Evolutionary conservation across 2,888 invertebrate genomes (phyloP), one percentile per base, ranked within the genome.

Genomic region (Melanostoma mellinum): DNA sequence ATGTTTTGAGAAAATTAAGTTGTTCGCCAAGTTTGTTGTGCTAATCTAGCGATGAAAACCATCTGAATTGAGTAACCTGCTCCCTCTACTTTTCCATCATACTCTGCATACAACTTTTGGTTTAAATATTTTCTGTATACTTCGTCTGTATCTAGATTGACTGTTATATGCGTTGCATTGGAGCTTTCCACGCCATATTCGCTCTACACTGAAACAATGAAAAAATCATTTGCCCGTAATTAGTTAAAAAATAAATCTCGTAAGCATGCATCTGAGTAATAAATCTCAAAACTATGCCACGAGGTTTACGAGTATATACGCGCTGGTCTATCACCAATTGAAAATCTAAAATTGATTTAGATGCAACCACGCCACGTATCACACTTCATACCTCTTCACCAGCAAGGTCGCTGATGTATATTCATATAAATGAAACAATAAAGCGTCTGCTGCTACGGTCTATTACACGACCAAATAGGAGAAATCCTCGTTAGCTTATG

Each of bases 1-100:
- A 87, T 88, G 88, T 87, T 84, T 78, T 74, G 55, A 78, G 86
- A 87, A 88, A 88, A 88, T 88, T 88, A 88, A 88, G 88, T 88
- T 87, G 88, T 88, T 86, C 85, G 85, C 85, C 10, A 75, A 79
- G 79, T 84, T 84, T 75, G 79, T 71, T 79, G 79, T 74, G 67
- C 55, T 84, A 84, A 84, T 84, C 79, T 75, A 68, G 71, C 71
- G 84, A 71, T 79, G 84, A 84, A 84, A 84, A 71, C 77, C 56
- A 78, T 46, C 50, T 8, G 6, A 53, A 60, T 63, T 44, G 32
- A 20, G 55, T 20, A 9, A 20, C 38, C 32, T 2, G 8, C n/a
- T 20, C 46, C 9, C 10, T 32, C 32, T 9, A 8, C 40, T 33
- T 33, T 60, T 55, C 40, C 1, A 3, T 8, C 10, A 35, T 36